Conservation (phyloP, 2,888 invertebrate genomes). For the Boloria euphrosyne region DNA sequence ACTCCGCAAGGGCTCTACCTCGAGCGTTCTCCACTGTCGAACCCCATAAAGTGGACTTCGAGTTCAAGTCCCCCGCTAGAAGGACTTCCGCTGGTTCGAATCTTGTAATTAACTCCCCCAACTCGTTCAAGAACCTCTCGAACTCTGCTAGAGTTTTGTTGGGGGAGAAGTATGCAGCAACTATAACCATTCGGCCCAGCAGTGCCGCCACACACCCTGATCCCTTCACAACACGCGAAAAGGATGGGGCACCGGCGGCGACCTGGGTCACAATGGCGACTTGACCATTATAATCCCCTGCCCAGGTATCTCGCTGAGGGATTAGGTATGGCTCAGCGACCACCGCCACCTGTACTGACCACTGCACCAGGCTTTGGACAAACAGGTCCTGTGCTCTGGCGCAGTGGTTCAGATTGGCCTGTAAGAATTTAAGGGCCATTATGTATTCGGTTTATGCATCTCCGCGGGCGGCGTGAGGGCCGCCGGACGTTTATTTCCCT, state of each 20-base stretch:
- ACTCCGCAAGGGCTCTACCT: too few relatives aligned
- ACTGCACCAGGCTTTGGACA: too few relatives aligned
- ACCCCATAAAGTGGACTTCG: background rate
- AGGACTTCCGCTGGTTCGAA: too few relatives aligned
- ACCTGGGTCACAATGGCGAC: background rate
- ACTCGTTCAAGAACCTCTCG: too few relatives aligned
- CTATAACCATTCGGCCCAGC: background rate
- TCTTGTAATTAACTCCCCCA: background rate
- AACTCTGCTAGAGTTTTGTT: too few relatives aligned
- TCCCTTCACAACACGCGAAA: background rate
- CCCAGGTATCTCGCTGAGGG: background rate
- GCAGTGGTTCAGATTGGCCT: too few relatives aligned
- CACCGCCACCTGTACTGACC: background rate
- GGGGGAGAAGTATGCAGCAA: too few relatives aligned
- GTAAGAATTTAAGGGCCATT: too few relatives aligned
- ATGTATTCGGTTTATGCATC: too few relatives aligned
- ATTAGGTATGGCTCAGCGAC: slow-evolving; percentile 5
- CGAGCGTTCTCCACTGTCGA: background rate
- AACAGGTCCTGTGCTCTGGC: too few relatives aligned
- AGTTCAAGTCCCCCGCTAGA: background rate
- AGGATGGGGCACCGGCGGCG: background rate
- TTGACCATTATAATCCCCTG: background rate
- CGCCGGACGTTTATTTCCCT: too few relatives aligned
- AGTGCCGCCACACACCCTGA: background rate
- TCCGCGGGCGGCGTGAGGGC: too few relatives aligned